Percentiles rank a stretch among this genome's conserved stretches.
These are phyloP conservation scores for Parapsyche elsis DNA, from an alignment of 1,140 invertebrate species.

Conservation along the genomic window DNA sequence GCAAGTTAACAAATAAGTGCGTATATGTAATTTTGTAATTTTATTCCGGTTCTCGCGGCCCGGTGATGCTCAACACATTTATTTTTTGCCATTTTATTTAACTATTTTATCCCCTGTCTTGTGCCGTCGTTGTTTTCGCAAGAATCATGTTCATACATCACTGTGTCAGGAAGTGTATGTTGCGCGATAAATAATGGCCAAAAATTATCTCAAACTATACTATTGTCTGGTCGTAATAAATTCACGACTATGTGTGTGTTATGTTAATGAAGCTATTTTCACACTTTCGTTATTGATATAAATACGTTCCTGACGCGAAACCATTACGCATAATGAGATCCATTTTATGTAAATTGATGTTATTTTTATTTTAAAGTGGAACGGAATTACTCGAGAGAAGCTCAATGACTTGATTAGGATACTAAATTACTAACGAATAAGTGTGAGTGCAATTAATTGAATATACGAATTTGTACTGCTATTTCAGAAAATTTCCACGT, in stretches of 20 bases:
- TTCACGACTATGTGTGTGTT: slow-evolving; percentile 13
- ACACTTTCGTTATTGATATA: slow-evolving; percentile 33
- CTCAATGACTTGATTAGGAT: too few species aligned
- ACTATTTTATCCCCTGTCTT: not conserved
- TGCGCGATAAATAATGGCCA: slow-evolving; percentile 27
- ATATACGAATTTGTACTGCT: too few species aligned
- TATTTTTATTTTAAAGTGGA: too few species aligned
- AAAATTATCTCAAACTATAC: slow-evolving; percentile 23
- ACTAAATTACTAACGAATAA: too few species aligned
- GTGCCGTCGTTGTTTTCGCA: slow-evolving; percentile 2
- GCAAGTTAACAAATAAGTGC: too few species aligned
- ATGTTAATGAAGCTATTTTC: slow-evolving; percentile 28
- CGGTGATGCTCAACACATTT: not conserved
- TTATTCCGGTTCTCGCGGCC: not conserved
- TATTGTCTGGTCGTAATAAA: slow-evolving; percentile 16
- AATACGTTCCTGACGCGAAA: not conserved
- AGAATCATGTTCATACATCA: slow-evolving; percentile 17
- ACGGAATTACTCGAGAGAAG: too few species aligned
- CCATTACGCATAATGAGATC: too few species aligned
- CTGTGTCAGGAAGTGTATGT: slow-evolving; percentile 18
- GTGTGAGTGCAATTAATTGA: not conserved
- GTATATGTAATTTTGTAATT: not conserved
- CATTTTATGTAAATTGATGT: too few species aligned
- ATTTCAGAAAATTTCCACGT: not conserved
- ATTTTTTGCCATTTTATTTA: not conserved